These are phyloP conservation scores for Strigops habroptila DNA, from an alignment of 2,113 vertebrate genomes.

Conservation along the genomic window DNA sequence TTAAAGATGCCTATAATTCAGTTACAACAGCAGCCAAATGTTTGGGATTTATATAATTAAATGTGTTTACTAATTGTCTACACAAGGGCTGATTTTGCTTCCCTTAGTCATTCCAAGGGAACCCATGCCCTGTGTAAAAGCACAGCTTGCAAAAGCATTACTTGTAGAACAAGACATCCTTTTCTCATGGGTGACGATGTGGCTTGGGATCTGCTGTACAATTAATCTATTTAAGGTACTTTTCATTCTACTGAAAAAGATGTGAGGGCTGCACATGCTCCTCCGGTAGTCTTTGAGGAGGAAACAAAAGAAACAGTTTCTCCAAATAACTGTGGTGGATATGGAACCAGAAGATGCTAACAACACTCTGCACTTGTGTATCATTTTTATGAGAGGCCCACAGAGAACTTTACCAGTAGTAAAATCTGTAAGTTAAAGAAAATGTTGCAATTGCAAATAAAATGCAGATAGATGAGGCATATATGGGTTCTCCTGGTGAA, in stretches of 20 bases:
- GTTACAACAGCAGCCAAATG: neutral
- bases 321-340: neutral
- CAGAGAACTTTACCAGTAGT: neutral
- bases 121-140: neutral
- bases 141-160: neutral
- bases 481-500: neutral
- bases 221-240: neutral
- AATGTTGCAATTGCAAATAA: neutral
- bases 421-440: neutral
- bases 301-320: neutral
- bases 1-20: neutral
- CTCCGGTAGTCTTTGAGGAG: neutral
- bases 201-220: neutral
- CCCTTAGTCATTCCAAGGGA: neutral
- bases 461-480: neutral
- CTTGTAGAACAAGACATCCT: neutral
- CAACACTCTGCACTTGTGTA: neutral
- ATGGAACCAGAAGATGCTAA: neutral
- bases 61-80: neutral
- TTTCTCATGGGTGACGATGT: neutral
- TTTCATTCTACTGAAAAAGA: neutral
- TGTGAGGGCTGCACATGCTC: rapidly evolving
- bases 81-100: neutral
- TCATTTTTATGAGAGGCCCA: neutral
- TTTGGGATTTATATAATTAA: neutral